Percentiles rank a stretch among this genome's conserved stretches.
Conservation (phyloP, 2,888 invertebrate genomes). For the Chalcis sispes region DNA sequence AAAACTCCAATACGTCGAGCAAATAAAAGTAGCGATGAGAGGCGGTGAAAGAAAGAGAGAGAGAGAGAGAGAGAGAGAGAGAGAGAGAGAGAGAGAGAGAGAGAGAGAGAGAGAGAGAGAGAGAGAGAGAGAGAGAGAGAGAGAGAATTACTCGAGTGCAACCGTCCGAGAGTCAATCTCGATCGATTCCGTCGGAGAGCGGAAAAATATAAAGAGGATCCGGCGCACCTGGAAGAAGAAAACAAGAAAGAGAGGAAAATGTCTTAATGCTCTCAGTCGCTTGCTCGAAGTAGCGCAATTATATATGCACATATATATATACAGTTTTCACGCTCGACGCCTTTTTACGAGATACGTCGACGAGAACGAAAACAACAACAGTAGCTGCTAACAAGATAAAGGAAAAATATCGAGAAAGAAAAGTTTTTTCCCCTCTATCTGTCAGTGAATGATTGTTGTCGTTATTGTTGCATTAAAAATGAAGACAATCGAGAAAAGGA, state of each 20-base stretch:
- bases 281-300: background rate
- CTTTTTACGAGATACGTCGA: background rate
- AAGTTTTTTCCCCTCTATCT: slow-evolving; percentile 6
- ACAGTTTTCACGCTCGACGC: background rate
- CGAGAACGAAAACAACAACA: background rate
- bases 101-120: no score
- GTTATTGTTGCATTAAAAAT: no score
- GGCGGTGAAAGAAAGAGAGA: no score
- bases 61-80: no score
- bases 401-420: background rate
- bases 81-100: no score
- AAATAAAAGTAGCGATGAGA: background rate
- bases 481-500: no score
- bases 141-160: background rate
- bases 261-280: slow-evolving; percentile 17
- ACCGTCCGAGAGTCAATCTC: background rate
- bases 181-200: slow-evolving; percentile 5
- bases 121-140: no score
- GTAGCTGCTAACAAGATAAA: background rate
- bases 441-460: background rate
- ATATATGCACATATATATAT: no score
- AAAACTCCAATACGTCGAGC: slow-evolving; percentile 21
- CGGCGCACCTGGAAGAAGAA: background rate
- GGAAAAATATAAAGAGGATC: slow-evolving; percentile 17
- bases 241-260: slow-evolving; percentile 2